Evolutionary conservation across 2,113 vertebrate genomes (phyloP).

Genomic region (Semnornis frantzii): DNA sequence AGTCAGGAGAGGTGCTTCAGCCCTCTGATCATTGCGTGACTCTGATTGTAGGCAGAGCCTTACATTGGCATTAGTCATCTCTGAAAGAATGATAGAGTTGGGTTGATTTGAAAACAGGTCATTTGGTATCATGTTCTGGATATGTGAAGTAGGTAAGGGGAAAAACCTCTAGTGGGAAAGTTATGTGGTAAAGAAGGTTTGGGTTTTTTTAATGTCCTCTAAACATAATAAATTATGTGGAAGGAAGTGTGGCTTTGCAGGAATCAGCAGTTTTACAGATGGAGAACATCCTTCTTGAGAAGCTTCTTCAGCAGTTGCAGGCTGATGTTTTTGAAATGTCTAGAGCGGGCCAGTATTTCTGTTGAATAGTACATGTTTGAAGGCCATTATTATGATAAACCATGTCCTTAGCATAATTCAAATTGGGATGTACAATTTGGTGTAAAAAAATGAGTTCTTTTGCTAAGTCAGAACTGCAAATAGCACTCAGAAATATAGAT

Average conservation of each 20-base stretch:
- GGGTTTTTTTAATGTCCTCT: neutral
- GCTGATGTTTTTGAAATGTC: constrained; percentile 38
- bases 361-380: constrained; percentile 44
- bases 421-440: neutral
- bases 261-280: constrained; percentile 49
- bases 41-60: neutral
- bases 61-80: neutral
- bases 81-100: neutral
- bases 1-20: too few species aligned
- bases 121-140: neutral
- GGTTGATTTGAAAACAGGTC: neutral
- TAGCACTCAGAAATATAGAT: neutral
- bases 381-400: constrained; percentile 54
- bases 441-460: neutral
- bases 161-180: neutral
- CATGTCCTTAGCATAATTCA: constrained; percentile 34
- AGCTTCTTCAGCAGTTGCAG: constrained; percentile 36
- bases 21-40: too few species aligned
- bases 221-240: neutral
- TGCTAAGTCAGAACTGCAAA: neutral
- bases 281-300: constrained; percentile 37
- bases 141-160: neutral
- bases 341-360: constrained; percentile 35
- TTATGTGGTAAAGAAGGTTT: neutral
- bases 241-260: constrained; percentile 2